Evolutionary conservation across 2,113 vertebrate genomes (phyloP), one percentile per base, ranked within the genome.

Genomic region (Dasyprocta punctata): DNA sequence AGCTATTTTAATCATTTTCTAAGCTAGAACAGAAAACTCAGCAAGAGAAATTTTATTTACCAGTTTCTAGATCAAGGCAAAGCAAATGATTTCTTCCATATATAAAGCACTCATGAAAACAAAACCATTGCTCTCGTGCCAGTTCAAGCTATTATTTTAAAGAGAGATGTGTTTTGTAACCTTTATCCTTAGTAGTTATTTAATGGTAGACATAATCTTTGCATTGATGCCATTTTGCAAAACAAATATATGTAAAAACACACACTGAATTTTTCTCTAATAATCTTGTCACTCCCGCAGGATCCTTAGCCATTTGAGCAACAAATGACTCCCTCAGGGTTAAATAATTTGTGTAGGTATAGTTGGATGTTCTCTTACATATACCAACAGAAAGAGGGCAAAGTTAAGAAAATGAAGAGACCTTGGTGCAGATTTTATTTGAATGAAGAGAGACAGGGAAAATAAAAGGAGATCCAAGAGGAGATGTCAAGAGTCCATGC

Each of bases 1-100:
- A 96, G 91, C 83, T 89, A 94, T 97, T 98, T 98, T 96, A 98
- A 92, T 98, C 89, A 97, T 97, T 98, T 97, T 97, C 97, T 97
- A 93, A 92, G 2, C 82, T 96, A 96, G 93, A 92, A 98, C 92
- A 97, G 92, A 95, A 98, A 96, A 98, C 97, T 98, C 94, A 92
- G 81, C 63, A 96, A 85, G 91, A 98, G 71, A 92, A 95, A 92
- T 97, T 96, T 91, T 69, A 75, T 86, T 97, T 98, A 96, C 92
- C 97, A 98, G 94, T 97, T 33, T 85, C 54, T 81, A 86, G 90
- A 69, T 30, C 2, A 90, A 88, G 80, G 83, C 77, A 96, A 95
- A 86, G 36, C 96, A 86, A 82, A 96, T 84, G 24, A 58, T 89
- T 97, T 94, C 80, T 97, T 89, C 86, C 80, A 67, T 95, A 60